Conservation (phyloP, 35 echinoderm and acorn worm species). For the Amphiura filiformis region DNA sequence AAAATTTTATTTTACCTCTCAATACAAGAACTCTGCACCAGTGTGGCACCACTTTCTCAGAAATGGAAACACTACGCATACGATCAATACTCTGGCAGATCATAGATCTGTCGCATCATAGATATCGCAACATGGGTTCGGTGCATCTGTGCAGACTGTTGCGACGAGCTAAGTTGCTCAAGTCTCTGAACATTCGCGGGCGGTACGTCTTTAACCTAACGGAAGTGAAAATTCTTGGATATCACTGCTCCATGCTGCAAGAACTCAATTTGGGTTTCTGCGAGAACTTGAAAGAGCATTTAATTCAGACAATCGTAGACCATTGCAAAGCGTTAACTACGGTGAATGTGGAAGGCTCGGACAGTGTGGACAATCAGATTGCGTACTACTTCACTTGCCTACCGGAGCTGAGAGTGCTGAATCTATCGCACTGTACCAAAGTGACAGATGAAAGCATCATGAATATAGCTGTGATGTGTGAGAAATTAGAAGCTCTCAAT, state of each 20-base stretch:
- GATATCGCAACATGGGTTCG: constrained; percentile 9
- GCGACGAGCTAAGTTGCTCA: constrained; percentile 15
- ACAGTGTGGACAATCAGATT: constrained; percentile 27
- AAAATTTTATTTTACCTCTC: constrained; percentile 54
- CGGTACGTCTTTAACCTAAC: constrained; percentile 20
- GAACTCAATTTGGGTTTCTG: constrained; percentile 51
- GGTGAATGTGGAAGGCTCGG: constrained; percentile 64
- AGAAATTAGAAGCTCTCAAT: constrained; percentile 47
- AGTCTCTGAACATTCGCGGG: constrained; percentile 26
- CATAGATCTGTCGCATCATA: constrained; percentile 20
- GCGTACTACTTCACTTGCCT: constrained; percentile 15
- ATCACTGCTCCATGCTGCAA: constrained; percentile 22
- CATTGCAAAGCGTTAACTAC: background rate
- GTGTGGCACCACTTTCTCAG: constrained; percentile 41
- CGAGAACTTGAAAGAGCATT: constrained; percentile 13
- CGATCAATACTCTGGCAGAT: constrained; percentile 52
- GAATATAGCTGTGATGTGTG: constrained; percentile 33
- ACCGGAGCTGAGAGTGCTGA: constrained; percentile 34
- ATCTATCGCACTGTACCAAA: constrained; percentile 67
- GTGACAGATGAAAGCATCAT: constrained; percentile 45
- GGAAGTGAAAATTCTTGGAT: constrained; percentile 32
- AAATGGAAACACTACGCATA: constrained; percentile 37
- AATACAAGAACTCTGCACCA: constrained; percentile 12
- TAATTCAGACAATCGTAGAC: constrained; percentile 5
- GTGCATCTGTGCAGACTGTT: constrained; percentile 11